phyloP scores from a whole-genome alignment of 1,140 invertebrate genomes.

The Alviniconcha marisindica region DNA sequence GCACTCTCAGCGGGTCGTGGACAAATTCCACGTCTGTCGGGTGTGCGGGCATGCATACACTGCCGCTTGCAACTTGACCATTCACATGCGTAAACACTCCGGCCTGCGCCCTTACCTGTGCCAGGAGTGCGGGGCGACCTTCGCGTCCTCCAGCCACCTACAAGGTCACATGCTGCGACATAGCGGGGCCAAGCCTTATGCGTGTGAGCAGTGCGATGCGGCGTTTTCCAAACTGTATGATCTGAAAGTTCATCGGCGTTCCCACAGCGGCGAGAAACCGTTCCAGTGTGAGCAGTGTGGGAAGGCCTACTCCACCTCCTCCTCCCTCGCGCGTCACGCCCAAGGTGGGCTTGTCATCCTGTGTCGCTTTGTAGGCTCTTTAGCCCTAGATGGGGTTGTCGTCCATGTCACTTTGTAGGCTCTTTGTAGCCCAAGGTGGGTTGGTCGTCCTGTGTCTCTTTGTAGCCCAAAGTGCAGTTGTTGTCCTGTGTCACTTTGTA shows the following conservation, averaged over 20 bases:
- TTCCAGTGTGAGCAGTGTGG: not conserved
- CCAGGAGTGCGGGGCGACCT: slow-evolving; percentile 30
- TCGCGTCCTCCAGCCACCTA: not conserved
- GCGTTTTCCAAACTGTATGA: not conserved
- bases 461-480: too few species aligned
- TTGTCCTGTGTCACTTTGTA: too few species aligned
- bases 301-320: too few species aligned
- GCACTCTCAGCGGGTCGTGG: not conserved
- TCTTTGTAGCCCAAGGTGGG: too few species aligned
- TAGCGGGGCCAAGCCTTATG: not conserved
- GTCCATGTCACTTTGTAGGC: too few species aligned
- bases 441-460: too few species aligned
- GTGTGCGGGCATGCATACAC: slow-evolving; percentile 8
- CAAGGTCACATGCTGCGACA: slow-evolving; percentile 22
- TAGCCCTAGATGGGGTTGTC: too few species aligned
- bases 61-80: not conserved
- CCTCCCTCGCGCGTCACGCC: too few species aligned
- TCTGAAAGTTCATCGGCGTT: not conserved
- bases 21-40: slow-evolving; percentile 10
- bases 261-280: not conserved
- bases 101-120: slow-evolving; percentile 22
- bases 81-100: slow-evolving; percentile 36
- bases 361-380: too few species aligned
- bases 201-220: not conserved
- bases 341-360: too few species aligned